phyloP scores from a whole-genome alignment of 2,113 vertebrate genomes.

The Oryzias melastigma region DNA sequence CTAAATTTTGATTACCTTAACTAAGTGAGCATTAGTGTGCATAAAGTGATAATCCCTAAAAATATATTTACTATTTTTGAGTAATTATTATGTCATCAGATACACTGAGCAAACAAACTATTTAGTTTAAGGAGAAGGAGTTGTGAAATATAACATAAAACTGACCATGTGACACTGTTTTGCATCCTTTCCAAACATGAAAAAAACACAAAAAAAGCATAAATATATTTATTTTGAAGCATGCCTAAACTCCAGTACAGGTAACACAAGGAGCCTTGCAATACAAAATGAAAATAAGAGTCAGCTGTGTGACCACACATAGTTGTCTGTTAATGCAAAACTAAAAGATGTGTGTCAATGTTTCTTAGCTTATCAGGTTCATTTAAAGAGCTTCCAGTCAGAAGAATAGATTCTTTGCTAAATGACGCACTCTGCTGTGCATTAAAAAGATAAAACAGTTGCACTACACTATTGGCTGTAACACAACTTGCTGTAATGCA shows the following conservation, averaged over 20 bases:
- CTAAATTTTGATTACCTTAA: too few species aligned
- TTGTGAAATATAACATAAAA: not conserved
- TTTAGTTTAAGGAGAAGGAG: too few species aligned
- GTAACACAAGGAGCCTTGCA: constrained; percentile 38
- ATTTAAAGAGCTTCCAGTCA: constrained; percentile 54
- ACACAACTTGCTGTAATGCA: constrained; percentile 23
- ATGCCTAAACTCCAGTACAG: constrained; percentile 59
- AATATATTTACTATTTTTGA: too few species aligned
- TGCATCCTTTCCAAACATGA: not conserved
- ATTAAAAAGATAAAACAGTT: constrained; percentile 27
- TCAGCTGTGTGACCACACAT: too few species aligned
- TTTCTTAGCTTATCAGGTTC: constrained; percentile 57
- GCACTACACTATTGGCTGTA: constrained; percentile 52
- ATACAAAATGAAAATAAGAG: constrained; percentile 54
- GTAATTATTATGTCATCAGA: too few species aligned
- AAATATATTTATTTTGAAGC: constrained; percentile 70
- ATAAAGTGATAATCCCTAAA: too few species aligned
- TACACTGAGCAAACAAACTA: too few species aligned
- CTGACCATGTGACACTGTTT: not conserved
- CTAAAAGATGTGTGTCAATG: constrained; percentile 6
- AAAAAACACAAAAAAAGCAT: constrained; percentile 53
- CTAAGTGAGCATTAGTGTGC: too few species aligned
- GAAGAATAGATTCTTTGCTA: constrained; percentile 7
- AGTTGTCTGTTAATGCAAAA: too few species aligned
- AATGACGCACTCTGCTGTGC: constrained; percentile 31